Evolutionary conservation across 2,888 invertebrate genomes (phyloP).

Genomic region (Girardia tigrina): DNA sequence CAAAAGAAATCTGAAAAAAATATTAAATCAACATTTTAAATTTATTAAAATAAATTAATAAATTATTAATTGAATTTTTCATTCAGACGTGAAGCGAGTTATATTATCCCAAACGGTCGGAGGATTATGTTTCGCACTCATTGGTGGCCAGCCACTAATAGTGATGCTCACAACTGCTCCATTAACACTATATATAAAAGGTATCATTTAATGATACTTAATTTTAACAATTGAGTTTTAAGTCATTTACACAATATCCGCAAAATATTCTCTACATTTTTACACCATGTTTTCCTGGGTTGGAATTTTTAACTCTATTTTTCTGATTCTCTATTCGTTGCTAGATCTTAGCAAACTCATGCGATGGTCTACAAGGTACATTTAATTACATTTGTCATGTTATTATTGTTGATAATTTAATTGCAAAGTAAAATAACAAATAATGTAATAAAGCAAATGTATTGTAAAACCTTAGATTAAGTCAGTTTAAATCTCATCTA

Average conservation of each 20-base stretch:
- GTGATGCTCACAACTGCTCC: slow-evolving; percentile 57
- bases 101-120: slow-evolving; percentile 55
- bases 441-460: too few relatives aligned
- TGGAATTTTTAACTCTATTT: slow-evolving; percentile 56
- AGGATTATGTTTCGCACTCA: slow-evolving; percentile 54
- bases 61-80: too few relatives aligned
- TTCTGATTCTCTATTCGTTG: slow-evolving; percentile 54
- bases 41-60: too few relatives aligned
- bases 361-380: slow-evolving; percentile 56
- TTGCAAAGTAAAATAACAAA: too few relatives aligned
- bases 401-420: too few relatives aligned
- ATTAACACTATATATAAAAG: slow-evolving; percentile 56
- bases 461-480: too few relatives aligned
- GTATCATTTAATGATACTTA: slow-evolving; percentile 40
- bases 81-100: slow-evolving; percentile 53
- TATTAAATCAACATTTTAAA: too few relatives aligned
- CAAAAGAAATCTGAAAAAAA: too few relatives aligned
- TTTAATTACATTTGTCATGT: slow-evolving; percentile 58
- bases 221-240: slow-evolving; percentile 40
- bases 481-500: too few relatives aligned
- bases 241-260: slow-evolving; percentile 55
- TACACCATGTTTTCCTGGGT: slow-evolving; percentile 56
- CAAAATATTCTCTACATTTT: slow-evolving; percentile 54
- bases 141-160: slow-evolving; percentile 57
- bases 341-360: slow-evolving; percentile 55